These are phyloP conservation scores for Serranus cabrilla DNA, from an alignment of 2,797 vertebrate species.

Conservation along the genomic window DNA sequence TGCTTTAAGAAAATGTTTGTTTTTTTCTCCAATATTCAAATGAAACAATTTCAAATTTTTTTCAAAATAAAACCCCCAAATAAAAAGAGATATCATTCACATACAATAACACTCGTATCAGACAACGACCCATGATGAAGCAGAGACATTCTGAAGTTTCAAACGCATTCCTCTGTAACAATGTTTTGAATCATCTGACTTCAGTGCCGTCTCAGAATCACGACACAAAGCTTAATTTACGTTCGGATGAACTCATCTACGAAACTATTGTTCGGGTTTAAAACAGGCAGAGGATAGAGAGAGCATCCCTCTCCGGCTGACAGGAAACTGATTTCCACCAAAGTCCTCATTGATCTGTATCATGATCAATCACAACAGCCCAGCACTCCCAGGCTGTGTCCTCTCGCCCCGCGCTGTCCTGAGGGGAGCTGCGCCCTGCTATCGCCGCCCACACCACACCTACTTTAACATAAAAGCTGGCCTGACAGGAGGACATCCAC, in stretches of 20 bases:
- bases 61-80: neutral
- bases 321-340: constrained; percentile 81
- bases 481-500: constrained; percentile 82
- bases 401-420: constrained; percentile 75
- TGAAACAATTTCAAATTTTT: neutral
- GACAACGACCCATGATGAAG: neutral
- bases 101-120: neutral
- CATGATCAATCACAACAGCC: constrained; percentile 85
- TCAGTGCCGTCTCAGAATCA: neutral
- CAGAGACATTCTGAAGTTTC: neutral
- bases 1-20: neutral
- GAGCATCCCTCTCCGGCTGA: constrained; percentile 60
- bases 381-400: constrained; percentile 78
- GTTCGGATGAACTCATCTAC: constrained; percentile 21
- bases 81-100: too few relatives aligned
- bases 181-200: constrained; percentile 2
- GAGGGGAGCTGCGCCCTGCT: constrained; percentile 75
- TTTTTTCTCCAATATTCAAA: neutral
- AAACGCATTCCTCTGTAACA: neutral
- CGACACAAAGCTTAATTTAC: constrained; percentile 30
- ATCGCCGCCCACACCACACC: constrained; percentile 79
- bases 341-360: constrained; percentile 77
- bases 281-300: constrained; percentile 36
- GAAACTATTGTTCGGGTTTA: constrained; percentile 34
- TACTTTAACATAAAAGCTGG: constrained; percentile 81